Conservation (phyloP, 2,888 invertebrate genomes). For the Morpho deidamia region DNA sequence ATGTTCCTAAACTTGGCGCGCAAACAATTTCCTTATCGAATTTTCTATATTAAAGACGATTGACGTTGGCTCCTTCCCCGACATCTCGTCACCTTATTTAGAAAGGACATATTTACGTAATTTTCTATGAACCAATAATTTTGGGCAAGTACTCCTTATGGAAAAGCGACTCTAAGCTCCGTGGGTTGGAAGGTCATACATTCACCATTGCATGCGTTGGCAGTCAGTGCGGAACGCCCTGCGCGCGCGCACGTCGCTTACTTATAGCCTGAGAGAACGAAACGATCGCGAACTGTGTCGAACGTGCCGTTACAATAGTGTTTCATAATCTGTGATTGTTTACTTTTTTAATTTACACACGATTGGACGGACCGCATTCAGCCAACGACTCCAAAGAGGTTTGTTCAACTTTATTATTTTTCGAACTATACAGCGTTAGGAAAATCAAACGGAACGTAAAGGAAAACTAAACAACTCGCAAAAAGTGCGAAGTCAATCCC, state of each 20-base stretch:
- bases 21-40: neutral
- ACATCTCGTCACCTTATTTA: neutral
- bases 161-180: slow-evolving; percentile 48
- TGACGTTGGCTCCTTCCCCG: no score
- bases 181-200: slow-evolving; percentile 74
- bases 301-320: slow-evolving; percentile 66
- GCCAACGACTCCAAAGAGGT: slow-evolving; percentile 58
- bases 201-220: slow-evolving; percentile 47
- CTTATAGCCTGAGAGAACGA: slow-evolving; percentile 28
- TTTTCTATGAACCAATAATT: neutral
- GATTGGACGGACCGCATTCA: slow-evolving; percentile 39
- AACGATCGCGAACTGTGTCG: slow-evolving; percentile 55
- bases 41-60: no score
- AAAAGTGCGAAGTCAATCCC: slow-evolving; percentile 1
- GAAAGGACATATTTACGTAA: slow-evolving; percentile 1
- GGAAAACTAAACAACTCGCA: slow-evolving; percentile 8
- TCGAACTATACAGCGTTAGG: no score
- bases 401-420: slow-evolving; percentile 37
- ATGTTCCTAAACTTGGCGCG: slow-evolving; percentile 1
- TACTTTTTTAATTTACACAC: slow-evolving; percentile 46
- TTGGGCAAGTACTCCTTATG: slow-evolving; percentile 29
- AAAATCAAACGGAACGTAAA: slow-evolving; percentile 2
- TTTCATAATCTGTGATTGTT: slow-evolving; percentile 61
- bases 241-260: slow-evolving; percentile 56
- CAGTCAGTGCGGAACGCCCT: slow-evolving; percentile 68